Percentiles rank a stretch among this genome's conserved stretches.
Conservation (phyloP, 64 coral and sea anemone species). For the Acropora tenuis region DNA sequence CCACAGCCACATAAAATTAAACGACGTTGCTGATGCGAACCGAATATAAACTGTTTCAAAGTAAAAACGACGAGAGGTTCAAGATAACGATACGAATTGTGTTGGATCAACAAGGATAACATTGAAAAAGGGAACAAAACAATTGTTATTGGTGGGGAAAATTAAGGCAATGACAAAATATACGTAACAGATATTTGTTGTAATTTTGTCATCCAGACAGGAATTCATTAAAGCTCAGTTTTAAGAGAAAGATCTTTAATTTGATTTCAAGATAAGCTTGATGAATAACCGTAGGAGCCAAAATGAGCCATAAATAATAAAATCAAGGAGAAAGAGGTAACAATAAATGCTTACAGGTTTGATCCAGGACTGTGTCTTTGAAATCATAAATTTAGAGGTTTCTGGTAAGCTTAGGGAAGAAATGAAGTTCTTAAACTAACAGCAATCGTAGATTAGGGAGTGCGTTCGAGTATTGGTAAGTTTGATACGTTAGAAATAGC, state of each 20-base stretch:
- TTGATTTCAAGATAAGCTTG: not conserved
- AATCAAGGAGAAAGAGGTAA: not conserved
- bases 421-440: too few relatives aligned
- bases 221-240: not conserved
- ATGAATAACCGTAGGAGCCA: too few relatives aligned
- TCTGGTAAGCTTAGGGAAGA: too few relatives aligned
- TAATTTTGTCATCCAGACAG: not conserved
- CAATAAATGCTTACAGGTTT: not conserved
- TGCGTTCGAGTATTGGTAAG: too few relatives aligned
- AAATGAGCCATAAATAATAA: constrained; percentile 7
- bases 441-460: too few relatives aligned
- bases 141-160: not conserved
- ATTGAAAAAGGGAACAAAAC: not conserved
- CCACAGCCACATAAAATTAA: too few relatives aligned
- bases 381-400: not conserved
- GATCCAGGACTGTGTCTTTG: not conserved
- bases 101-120: not conserved
- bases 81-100: not conserved
- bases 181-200: not conserved
- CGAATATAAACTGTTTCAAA: too few relatives aligned
- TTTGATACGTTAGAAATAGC: too few relatives aligned
- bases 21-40: too few relatives aligned
- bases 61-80: not conserved
- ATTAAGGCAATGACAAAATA: not conserved
- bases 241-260: not conserved